These are phyloP conservation scores for Palythoa grandis DNA, from an alignment of 92 coral and sea anemone species.

Conservation along the genomic window DNA sequence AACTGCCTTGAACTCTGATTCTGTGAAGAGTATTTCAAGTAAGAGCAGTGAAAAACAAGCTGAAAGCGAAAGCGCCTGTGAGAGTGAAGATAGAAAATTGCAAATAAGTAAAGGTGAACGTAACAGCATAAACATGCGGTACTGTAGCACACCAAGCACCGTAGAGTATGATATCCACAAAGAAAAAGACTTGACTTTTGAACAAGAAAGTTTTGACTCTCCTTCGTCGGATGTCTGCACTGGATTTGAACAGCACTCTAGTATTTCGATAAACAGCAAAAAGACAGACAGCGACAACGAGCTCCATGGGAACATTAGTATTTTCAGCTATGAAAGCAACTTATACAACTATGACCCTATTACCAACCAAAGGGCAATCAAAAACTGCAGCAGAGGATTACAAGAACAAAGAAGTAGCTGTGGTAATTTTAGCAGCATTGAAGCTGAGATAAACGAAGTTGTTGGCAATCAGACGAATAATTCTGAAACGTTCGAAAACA, in stretches of 20 bases:
- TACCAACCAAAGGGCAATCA: slow-evolving; percentile 10
- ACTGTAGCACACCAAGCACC: slow-evolving; percentile 34
- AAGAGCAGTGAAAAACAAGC: neutral
- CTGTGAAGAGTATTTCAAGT: neutral
- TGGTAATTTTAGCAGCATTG: neutral
- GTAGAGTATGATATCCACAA: slow-evolving; percentile 25
- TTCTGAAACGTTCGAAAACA: neutral
- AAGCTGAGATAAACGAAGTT: neutral
- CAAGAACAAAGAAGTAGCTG: neutral
- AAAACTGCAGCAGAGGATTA: neutral
- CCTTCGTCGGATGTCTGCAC: too few relatives aligned
- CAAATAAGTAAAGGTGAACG: neutral
- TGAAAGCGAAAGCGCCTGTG: neutral
- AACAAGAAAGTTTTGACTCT: neutral
- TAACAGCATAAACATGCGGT: neutral
- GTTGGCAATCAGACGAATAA: neutral
- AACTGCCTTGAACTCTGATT: slow-evolving; percentile 3
- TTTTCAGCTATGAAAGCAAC: neutral
- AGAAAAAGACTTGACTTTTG: neutral
- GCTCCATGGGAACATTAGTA: neutral
- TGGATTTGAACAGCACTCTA: too few relatives aligned
- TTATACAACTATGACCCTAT: neutral
- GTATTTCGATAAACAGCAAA: neutral
- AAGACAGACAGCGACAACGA: neutral
- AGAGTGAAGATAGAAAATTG: neutral